A percentile compares a stretch with the other conserved stretches of the same genome.
Conservation (phyloP, 1,140 invertebrate species). For the Achatina immaculata region DNA sequence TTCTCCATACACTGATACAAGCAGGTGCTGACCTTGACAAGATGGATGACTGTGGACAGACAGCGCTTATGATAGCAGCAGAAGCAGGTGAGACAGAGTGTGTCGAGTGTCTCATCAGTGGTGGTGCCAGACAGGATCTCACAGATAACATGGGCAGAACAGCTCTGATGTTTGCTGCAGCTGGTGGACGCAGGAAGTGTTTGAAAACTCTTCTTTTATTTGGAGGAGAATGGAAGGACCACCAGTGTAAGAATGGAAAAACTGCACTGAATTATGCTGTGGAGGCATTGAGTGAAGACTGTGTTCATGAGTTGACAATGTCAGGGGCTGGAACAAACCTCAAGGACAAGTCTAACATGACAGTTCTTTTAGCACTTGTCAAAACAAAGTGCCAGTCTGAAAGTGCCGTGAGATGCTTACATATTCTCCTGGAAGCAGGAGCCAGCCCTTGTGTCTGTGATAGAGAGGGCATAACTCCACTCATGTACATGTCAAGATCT, state of each 20-base stretch:
- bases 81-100: not conserved
- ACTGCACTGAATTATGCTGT: conserved; percentile 15
- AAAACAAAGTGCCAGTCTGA: not conserved
- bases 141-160: not conserved
- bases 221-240: not conserved
- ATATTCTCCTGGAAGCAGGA: not conserved
- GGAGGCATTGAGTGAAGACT: not conserved
- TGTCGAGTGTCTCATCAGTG: not conserved
- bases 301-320: not conserved
- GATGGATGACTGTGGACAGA: not conserved
- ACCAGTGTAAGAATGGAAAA: not conserved
- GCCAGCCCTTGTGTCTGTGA: conserved; percentile 2
- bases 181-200: not conserved
- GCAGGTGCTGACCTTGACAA: not conserved
- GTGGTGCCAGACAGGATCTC: not conserved
- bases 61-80: conserved; percentile 10
- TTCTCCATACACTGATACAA: not conserved
- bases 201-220: not conserved
- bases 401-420: not conserved
- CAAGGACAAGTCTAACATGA: not conserved
- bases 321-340: not conserved
- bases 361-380: not conserved
- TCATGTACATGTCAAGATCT: not conserved
- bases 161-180: not conserved
- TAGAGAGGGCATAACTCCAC: not conserved